These are phyloP conservation scores for Bombus difficillimus DNA, from an alignment of 1,140 invertebrate species.

Conservation along the genomic window DNA sequence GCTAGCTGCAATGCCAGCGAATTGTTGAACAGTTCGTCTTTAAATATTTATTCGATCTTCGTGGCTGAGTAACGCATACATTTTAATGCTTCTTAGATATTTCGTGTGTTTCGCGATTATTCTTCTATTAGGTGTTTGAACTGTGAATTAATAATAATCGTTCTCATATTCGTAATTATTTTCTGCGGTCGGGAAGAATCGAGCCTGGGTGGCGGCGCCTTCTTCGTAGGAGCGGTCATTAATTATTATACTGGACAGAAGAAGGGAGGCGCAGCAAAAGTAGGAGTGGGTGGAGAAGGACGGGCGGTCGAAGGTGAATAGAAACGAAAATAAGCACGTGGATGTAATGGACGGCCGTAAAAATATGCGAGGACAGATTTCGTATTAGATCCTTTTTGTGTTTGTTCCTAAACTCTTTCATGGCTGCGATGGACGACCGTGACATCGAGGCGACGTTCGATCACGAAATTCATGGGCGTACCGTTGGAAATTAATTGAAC, in stretches of 20 bases:
- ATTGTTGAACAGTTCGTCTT: neutral
- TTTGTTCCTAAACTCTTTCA: slow-evolving; percentile 1
- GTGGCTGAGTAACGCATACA: neutral
- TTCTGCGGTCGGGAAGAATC: slow-evolving; percentile 66
- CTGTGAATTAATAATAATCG: slow-evolving; percentile 59
- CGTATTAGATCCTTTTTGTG: slow-evolving; percentile 27
- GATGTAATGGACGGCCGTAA: slow-evolving; percentile 57
- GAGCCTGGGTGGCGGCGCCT: slow-evolving; percentile 69
- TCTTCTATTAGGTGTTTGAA: neutral
- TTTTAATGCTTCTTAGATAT: neutral
- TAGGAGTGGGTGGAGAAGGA: slow-evolving; percentile 59
- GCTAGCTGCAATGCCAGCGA: neutral
- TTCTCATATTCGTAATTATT: slow-evolving; percentile 71
- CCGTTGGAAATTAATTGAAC: slow-evolving; percentile 12
- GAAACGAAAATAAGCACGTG: slow-evolving; percentile 52
- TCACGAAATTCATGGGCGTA: neutral
- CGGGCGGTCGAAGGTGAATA: slow-evolving; percentile 54
- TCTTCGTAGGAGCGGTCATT: slow-evolving; percentile 69
- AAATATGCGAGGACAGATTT: slow-evolving; percentile 61
- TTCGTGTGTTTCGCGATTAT: neutral
- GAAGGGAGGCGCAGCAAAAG: slow-evolving; percentile 46
- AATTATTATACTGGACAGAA: slow-evolving; percentile 70
- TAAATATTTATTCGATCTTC: too few relatives aligned
- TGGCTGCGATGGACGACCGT: slow-evolving; percentile 1
- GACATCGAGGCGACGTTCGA: slow-evolving; percentile 4